Conservation (phyloP, 2,113 vertebrate species). For the Oryzias celebensis region DNA sequence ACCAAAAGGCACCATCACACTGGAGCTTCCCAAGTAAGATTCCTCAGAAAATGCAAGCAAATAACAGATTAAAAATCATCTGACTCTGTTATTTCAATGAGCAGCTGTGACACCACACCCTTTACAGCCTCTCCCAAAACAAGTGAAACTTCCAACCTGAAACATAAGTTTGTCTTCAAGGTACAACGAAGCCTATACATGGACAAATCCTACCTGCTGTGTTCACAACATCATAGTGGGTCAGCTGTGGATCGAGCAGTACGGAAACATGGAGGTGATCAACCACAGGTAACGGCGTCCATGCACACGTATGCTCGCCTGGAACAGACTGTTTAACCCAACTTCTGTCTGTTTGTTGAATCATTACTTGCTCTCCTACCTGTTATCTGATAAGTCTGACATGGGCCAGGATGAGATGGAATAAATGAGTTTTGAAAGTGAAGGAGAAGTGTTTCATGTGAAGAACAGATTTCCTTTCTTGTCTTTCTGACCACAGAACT, state of each 20-base stretch:
- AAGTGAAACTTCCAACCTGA: not conserved
- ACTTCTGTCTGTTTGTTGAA: no score
- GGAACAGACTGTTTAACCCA: no score
- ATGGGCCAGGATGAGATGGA: no score
- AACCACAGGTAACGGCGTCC: constrained; percentile 85
- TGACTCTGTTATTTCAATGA: not conserved
- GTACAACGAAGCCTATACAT: constrained; percentile 92
- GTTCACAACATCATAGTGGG: constrained; percentile 99
- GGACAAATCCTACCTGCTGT: constrained; percentile 97
- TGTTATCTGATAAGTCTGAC: no score
- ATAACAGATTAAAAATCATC: not conserved
- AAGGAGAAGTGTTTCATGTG: not conserved
- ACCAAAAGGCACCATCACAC: constrained; percentile 94
- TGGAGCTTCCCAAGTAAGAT: constrained; percentile 94
- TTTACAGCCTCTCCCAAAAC: not conserved
- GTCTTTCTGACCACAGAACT: constrained; percentile 78
- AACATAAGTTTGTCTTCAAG: constrained; percentile 59
- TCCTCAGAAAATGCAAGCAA: not conserved
- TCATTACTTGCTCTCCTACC: no score
- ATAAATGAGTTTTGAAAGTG: no score
- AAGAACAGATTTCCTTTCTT: not conserved
- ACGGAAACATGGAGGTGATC: constrained; percentile 90
- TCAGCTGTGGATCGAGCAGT: constrained; percentile 98
- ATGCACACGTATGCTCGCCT: not conserved
- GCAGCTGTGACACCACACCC: not conserved